Percentiles rank a stretch among this genome's conserved stretches.
phyloP scores from a whole-genome alignment of 2,113 vertebrate genomes.

The Ondatra zibethicus region DNA sequence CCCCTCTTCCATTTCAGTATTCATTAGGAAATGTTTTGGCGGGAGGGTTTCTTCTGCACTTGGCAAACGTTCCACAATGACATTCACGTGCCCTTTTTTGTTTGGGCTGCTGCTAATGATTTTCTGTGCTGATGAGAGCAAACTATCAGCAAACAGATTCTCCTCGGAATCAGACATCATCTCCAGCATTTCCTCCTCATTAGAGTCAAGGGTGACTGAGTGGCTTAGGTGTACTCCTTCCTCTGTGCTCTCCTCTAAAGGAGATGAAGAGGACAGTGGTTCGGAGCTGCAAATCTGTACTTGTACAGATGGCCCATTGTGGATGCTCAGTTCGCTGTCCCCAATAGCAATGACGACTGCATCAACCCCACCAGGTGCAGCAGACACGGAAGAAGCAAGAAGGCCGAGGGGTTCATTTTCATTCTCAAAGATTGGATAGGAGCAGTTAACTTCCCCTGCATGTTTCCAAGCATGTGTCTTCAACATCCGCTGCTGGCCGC shows the following conservation, averaged over 20 bases:
- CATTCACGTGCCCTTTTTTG: constrained; percentile 95
- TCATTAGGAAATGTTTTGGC: constrained; percentile 90
- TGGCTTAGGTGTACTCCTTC: constrained; percentile 71
- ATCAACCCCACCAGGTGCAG: constrained; percentile 83
- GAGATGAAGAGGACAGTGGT: constrained; percentile 64
- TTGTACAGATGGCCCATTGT: constrained; percentile 86
- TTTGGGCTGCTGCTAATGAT: constrained; percentile 96
- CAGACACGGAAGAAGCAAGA: constrained; percentile 79
- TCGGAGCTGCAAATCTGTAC: constrained; percentile 90
- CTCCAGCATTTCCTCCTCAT: constrained; percentile 88
- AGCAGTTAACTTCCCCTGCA: constrained; percentile 96
- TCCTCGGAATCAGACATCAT: constrained; percentile 90
- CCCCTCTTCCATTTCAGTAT: constrained; percentile 86
- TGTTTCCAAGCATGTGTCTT: constrained; percentile 99
- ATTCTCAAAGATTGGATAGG: constrained; percentile 97
- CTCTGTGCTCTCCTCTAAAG: constrained; percentile 69
- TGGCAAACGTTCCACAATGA: constrained; percentile 98
- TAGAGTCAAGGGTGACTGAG: constrained; percentile 77
- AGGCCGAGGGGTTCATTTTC: constrained; percentile 85
- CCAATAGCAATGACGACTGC: constrained; percentile 91
- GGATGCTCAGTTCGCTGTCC: constrained; percentile 84
- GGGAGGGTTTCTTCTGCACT: constrained; percentile 91
- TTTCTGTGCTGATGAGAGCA: constrained; percentile 97
- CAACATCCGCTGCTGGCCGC: constrained; percentile 97
- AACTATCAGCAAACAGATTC: constrained; percentile 88